Evolutionary conservation across 2,797 vertebrate species (phyloP), one percentile per base, ranked within the genome.

Genomic region (Oreonectes daqikongensis): DNA sequence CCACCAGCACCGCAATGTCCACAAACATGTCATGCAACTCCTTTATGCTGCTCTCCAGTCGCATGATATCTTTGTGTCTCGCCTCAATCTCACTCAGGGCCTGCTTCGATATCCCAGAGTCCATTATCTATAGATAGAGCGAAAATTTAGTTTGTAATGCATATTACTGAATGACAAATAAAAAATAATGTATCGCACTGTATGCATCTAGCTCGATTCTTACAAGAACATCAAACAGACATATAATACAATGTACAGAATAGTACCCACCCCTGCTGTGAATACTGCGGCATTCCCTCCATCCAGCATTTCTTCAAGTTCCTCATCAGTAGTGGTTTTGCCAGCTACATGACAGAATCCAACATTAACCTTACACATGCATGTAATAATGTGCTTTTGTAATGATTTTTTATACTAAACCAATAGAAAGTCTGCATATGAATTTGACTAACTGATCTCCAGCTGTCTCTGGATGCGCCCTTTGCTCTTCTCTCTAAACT

Each of bases 11-110:
- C 84, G 97, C 96, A 0, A 99, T 98, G 85, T 98, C 97, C 52
- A 97, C 91, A 50, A 99, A 98, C 97, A 99, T 99, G 89, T 98
- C 96, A 0, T 98, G 97, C 6, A 98, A 94, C 90, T 98, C 96
- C 85, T 95, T 98, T 87, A 98, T 95, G 93, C 96, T 98, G 91
- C 95, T 97, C 85, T 99, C 96, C 85, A 99, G 91, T 70, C 95
- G 88, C 88, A 98, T 92, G 2, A 99, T 99, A 90, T 99, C 97
- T 87, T 96, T 96, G 88, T 99, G 97, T 79, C 97, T 91, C 3
- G 97, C 95, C 84, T 99, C 96, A 0, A 99, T 99, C 90, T 99
- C 97, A 24, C 93, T 97, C 83, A 99, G 89, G 0, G 97, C 96
- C 89, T 99, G 96, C 87, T 94, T 96, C 38, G 94, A 96, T 86